Conservation (phyloP, 2,888 invertebrate species). For the Amphipyra tragopoginis region DNA sequence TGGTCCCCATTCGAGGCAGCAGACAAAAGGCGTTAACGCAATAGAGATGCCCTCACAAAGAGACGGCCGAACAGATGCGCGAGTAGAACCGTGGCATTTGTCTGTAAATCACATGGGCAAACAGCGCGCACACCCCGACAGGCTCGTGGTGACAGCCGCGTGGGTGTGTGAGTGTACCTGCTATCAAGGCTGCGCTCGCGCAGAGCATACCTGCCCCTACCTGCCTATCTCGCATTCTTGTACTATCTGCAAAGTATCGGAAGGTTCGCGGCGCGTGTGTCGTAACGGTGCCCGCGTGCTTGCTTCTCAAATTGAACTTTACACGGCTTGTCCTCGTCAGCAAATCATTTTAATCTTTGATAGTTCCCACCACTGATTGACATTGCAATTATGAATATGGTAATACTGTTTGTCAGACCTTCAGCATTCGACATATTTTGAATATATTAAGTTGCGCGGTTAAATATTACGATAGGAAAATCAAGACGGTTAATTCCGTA, state of each 20-base stretch:
- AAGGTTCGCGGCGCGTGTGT: conserved; percentile 70
- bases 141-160: conserved; percentile 49
- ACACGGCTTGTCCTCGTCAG: conserved; percentile 71
- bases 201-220: conserved; percentile 78
- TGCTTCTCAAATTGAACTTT: conserved; percentile 69
- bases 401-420: conserved; percentile 73
- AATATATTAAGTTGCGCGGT: conserved; percentile 38
- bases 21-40: conserved; percentile 84
- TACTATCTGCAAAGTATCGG: conserved; percentile 82
- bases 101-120: conserved; percentile 87
- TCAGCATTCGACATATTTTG: conserved; percentile 54
- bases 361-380: conserved; percentile 73
- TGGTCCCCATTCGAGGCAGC: conserved; percentile 66
- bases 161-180: conserved; percentile 67
- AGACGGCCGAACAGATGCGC: conserved; percentile 83
- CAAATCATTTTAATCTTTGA: conserved; percentile 69
- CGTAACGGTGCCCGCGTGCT: conserved; percentile 80
- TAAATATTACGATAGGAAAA: conserved; percentile 20
- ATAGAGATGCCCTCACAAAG: conserved; percentile 80
- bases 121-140: conserved; percentile 74
- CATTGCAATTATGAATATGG: conserved; percentile 79
- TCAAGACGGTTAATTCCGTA: conserved; percentile 31
- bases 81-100: conserved; percentile 79
- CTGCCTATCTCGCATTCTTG: conserved; percentile 84
- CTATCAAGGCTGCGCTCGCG: conserved; percentile 68